Evolutionary conservation across 2,797 vertebrate species (phyloP).

Genomic region (Semaprochilodus insignis): DNA sequence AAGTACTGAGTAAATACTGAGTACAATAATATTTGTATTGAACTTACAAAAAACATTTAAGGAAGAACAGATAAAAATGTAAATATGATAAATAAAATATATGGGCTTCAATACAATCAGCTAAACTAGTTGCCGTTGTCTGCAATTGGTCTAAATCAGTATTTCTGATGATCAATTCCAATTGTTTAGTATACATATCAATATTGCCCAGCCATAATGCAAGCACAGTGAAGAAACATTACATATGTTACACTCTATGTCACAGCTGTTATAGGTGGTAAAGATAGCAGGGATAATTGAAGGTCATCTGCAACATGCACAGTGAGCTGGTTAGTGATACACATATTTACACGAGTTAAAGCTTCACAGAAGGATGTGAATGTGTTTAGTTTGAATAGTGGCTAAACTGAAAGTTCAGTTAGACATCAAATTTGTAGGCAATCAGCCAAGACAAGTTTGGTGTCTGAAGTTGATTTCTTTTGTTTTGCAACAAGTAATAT

Average conservation of each 20-base stretch:
- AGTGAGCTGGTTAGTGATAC: slow-evolving; percentile 7
- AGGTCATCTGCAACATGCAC: slow-evolving; percentile 21
- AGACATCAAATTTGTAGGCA: neutral
- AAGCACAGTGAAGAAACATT: too few relatives aligned
- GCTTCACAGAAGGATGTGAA: neutral
- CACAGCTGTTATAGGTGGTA: neutral
- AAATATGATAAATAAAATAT: neutral
- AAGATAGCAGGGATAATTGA: neutral
- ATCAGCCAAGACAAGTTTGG: neutral
- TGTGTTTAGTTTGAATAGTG: neutral
- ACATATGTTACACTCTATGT: too few relatives aligned
- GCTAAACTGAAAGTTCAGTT: neutral
- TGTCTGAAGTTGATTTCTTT: neutral
- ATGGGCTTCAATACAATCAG: too few relatives aligned
- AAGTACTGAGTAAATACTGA: too few relatives aligned
- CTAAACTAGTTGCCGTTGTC: neutral
- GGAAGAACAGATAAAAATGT: neutral
- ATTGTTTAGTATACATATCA: neutral
- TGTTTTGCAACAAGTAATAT: neutral
- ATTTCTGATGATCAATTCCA: too few relatives aligned
- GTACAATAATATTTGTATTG: too few relatives aligned
- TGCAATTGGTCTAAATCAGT: neutral
- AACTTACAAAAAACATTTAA: neutral
- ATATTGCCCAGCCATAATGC: neutral
- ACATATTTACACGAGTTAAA: neutral